Evolutionary conservation across 1,140 invertebrate genomes (phyloP).

Genomic region (Apis laboriosa): DNA sequence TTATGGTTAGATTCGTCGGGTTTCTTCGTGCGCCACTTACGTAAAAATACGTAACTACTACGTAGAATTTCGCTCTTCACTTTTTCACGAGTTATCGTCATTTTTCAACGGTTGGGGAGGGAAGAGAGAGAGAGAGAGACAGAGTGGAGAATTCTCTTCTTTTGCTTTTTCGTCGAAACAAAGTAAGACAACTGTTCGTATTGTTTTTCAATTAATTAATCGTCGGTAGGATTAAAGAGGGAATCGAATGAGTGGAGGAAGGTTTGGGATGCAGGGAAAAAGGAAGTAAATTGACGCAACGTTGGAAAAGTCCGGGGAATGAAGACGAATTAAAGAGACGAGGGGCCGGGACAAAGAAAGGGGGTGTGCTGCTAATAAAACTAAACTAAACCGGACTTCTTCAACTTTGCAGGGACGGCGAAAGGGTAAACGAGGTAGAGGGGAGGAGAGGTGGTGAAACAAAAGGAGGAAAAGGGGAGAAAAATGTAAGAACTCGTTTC

Average conservation of each 20-base stretch:
- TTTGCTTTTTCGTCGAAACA: neutral
- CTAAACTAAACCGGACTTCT: conserved; percentile 25
- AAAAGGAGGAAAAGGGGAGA: neutral
- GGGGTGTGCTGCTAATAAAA: conserved; percentile 50
- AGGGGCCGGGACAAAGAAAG: neutral
- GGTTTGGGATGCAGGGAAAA: neutral
- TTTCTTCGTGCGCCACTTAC: neutral
- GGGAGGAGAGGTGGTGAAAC: neutral
- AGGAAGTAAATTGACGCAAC: conserved; percentile 50
- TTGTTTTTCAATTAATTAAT: conserved; percentile 40
- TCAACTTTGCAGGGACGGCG: conserved; percentile 34
- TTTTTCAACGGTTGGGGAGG: neutral
- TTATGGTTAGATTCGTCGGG: no score
- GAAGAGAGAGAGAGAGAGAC: no score
- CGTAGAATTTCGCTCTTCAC: neutral
- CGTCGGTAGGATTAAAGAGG: neutral
- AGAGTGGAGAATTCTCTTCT: no score
- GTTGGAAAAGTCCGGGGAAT: conserved; percentile 8
- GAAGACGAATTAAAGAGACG: conserved; percentile 26
- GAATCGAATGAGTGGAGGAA: neutral
- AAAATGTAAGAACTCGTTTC: conserved; percentile 24
- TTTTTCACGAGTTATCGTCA: neutral
- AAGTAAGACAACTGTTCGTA: neutral
- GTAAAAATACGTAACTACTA: neutral
- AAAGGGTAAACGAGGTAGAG: conserved; percentile 1